phyloP scores from a whole-genome alignment of 1,140 invertebrate species.

The Hyles euphorbiae region DNA sequence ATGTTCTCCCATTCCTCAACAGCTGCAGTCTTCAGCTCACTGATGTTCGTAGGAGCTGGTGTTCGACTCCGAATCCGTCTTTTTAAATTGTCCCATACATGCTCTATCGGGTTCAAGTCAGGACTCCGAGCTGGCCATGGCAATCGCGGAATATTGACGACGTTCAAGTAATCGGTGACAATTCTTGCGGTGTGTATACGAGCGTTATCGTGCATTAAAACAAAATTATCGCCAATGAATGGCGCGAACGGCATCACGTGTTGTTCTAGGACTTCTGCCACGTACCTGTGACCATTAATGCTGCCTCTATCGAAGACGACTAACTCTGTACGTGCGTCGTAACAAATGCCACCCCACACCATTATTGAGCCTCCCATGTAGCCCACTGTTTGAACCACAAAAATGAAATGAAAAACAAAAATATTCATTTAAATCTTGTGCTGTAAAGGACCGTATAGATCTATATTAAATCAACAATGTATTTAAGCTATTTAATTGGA shows the following conservation, averaged over 20 bases:
- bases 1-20: conserved; percentile 24
- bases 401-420: background rate
- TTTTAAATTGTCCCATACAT: conserved; percentile 19
- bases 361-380: conserved; percentile 13
- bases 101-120: conserved; percentile 14
- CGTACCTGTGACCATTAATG: conserved; percentile 15
- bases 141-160: conserved; percentile 4
- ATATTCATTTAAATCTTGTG: too few species aligned
- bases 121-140: conserved; percentile 12
- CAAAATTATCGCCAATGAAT: conserved; percentile 18
- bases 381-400: conserved; percentile 18
- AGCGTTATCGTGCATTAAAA: conserved; percentile 25
- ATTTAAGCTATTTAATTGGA: too few species aligned
- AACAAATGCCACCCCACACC: conserved; percentile 21
- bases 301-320: conserved; percentile 18
- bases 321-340: conserved; percentile 17
- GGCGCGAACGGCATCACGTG: conserved; percentile 11
- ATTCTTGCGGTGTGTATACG: conserved; percentile 14
- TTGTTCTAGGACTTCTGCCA: conserved; percentile 6
- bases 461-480: too few species aligned
- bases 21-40: conserved; percentile 14
- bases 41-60: conserved; percentile 9
- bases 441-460: too few species aligned
- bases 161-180: conserved; percentile 15
- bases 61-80: conserved; percentile 9